Conservation (phyloP, 2,888 invertebrate genomes). For the Galerucella pusilla region DNA sequence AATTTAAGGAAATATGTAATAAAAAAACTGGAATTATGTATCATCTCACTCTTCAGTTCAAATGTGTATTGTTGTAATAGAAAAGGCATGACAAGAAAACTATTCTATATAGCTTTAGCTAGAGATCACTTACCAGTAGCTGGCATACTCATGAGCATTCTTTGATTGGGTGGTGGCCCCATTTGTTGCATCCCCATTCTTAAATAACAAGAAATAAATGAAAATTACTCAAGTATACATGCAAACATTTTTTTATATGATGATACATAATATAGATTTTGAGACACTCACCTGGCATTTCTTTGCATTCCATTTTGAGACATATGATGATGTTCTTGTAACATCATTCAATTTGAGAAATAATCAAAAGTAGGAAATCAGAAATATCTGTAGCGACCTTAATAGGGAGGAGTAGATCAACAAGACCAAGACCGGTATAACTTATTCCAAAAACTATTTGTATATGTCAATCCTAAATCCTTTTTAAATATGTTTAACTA, state of each 20-base stretch:
- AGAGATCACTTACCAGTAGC: slow-evolving; percentile 55
- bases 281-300: slow-evolving; percentile 67
- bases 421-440: slow-evolving; percentile 51
- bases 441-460: slow-evolving; percentile 35
- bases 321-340: slow-evolving; percentile 73
- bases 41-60: too few relatives aligned
- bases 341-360: slow-evolving; percentile 58
- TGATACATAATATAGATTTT: not conserved
- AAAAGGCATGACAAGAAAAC: not conserved
- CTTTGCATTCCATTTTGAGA: slow-evolving; percentile 75
- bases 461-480: slow-evolving; percentile 36
- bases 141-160: slow-evolving; percentile 69
- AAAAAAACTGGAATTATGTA: too few relatives aligned
- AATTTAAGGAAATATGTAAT: too few relatives aligned
- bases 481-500: slow-evolving; percentile 31
- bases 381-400: slow-evolving; percentile 41
- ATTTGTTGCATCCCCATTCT: slow-evolving; percentile 64
- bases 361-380: slow-evolving; percentile 44
- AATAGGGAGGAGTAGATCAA: slow-evolving; percentile 53
- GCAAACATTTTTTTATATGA: not conserved
- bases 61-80: not conserved
- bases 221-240: not conserved
- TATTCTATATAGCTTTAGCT: not conserved
- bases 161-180: slow-evolving; percentile 62
- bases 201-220: slow-evolving; percentile 37